A percentile compares a stretch with the other conserved stretches of the same genome.
Evolutionary conservation across 1,140 invertebrate species (phyloP).

Genomic region (Ostrea edulis): DNA sequence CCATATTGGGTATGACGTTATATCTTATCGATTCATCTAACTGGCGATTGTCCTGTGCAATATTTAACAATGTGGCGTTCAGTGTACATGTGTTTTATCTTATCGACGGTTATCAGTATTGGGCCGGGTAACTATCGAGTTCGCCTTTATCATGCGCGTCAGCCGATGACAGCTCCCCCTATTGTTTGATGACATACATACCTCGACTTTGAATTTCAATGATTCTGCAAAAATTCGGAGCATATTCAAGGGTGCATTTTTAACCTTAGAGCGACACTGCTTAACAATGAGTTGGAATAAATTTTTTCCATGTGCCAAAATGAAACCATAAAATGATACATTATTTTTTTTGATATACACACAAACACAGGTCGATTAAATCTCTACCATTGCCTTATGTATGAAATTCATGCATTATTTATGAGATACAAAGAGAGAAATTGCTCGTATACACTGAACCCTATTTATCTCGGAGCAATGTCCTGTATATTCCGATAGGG

Average conservation of each 20-base stretch:
- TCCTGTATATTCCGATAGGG: no score
- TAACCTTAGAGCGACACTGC: neutral
- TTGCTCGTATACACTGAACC: no score
- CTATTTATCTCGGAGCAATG: no score
- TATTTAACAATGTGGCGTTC: neutral
- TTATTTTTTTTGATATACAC: neutral
- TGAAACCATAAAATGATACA: neutral
- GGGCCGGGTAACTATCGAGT: constrained; percentile 1
- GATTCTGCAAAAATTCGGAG: neutral
- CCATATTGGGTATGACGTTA: neutral
- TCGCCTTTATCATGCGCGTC: neutral
- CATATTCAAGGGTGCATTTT: neutral
- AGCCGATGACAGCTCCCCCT: neutral
- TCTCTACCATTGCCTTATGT: neutral
- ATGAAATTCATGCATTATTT: constrained; percentile 14
- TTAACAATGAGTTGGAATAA: neutral
- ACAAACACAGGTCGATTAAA: neutral
- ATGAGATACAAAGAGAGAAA: neutral
- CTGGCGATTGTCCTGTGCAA: neutral
- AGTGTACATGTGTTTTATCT: constrained; percentile 27
- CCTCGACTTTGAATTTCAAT: constrained; percentile 1
- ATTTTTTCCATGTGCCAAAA: neutral
- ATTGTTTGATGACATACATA: constrained; percentile 5
- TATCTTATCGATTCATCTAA: neutral
- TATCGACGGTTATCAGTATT: neutral